Evolutionary conservation across 2,797 vertebrate genomes (phyloP).

Genomic region (Manis crassicaudata): DNA sequence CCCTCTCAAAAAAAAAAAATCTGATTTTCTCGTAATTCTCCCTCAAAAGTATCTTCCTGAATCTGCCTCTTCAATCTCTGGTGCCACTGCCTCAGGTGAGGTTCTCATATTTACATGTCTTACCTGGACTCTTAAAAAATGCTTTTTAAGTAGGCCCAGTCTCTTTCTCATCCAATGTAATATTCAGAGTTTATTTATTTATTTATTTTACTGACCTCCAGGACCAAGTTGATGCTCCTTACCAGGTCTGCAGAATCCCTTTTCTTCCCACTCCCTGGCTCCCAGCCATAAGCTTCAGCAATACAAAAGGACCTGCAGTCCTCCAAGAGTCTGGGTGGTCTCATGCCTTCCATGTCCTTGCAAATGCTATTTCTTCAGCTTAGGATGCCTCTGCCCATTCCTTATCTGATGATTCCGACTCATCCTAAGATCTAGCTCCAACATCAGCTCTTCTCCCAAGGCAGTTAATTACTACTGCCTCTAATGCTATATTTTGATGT

Average conservation of each 20-base stretch:
- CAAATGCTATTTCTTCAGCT: not conserved
- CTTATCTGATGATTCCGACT: not conserved
- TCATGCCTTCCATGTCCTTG: not conserved
- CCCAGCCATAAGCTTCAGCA: constrained; percentile 10
- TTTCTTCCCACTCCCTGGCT: not conserved
- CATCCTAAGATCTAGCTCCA: not conserved
- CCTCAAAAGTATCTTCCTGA: constrained; percentile 4
- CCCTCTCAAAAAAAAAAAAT: no score
- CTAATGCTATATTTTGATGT: not conserved
- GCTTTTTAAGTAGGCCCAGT: not conserved
- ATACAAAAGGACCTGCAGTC: not conserved
- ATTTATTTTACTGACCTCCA: not conserved
- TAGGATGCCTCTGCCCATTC: not conserved
- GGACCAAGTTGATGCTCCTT: not conserved
- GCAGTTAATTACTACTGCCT: constrained; percentile 39
- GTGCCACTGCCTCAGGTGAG: not conserved
- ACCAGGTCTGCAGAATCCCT: not conserved
- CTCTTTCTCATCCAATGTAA: not conserved
- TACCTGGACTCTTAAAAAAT: not conserved
- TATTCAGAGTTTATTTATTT: not conserved
- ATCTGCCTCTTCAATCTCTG: constrained; percentile 2
- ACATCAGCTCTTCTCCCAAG: constrained; percentile 5
- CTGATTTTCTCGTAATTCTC: not conserved
- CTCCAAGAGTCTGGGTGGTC: not conserved
- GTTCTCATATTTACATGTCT: constrained; percentile 9